Evolutionary conservation across 2,113 vertebrate genomes (phyloP).

Genomic region (Conger conger): DNA sequence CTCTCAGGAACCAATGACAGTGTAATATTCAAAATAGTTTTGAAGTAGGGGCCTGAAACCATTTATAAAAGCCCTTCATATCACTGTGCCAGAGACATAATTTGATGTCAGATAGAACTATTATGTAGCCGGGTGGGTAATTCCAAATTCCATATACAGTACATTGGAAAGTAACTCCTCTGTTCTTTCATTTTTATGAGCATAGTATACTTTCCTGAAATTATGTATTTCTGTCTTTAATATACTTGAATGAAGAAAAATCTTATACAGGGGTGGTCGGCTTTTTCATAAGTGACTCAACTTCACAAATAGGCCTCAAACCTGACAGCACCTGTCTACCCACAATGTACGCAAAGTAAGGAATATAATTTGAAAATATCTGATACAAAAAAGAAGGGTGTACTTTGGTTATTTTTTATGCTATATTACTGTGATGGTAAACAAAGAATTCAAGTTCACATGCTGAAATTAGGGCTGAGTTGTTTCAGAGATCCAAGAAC

Average conservation of each 20-base stretch:
- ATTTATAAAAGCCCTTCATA: background rate
- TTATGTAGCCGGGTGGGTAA: background rate
- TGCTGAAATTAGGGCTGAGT: too few species aligned
- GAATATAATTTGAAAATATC: background rate
- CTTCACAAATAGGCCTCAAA: background rate
- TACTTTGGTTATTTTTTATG: background rate
- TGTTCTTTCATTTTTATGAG: background rate
- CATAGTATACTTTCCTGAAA: background rate
- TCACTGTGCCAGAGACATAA: background rate
- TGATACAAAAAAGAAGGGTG: background rate
- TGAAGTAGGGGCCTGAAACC: background rate
- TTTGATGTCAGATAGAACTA: background rate
- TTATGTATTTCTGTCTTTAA: background rate
- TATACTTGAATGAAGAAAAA: background rate
- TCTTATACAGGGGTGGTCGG: background rate
- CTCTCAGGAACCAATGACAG: background rate
- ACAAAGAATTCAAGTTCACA: background rate
- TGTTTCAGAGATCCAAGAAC: too few species aligned
- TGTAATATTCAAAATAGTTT: background rate
- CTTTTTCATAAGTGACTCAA: background rate
- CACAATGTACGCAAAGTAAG: background rate
- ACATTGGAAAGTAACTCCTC: background rate
- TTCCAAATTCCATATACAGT: constrained; percentile 5
- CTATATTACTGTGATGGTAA: background rate
- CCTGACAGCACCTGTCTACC: background rate